phyloP scores from a whole-genome alignment of 2,797 vertebrate genomes.

The Thamnophis elegans region DNA sequence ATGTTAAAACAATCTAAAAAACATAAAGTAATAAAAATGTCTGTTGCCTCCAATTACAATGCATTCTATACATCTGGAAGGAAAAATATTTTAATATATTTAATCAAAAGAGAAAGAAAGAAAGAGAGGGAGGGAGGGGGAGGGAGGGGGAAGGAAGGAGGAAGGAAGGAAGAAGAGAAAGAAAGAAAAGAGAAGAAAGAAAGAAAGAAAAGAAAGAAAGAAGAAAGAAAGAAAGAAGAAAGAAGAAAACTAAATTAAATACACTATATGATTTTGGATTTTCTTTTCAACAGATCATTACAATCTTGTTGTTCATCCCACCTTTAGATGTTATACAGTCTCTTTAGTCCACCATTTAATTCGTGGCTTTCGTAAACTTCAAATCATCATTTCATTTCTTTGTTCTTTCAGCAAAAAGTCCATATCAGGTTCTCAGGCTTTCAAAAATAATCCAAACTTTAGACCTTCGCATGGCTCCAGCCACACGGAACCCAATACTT shows the following conservation, averaged over 20 bases:
- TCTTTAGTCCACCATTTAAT: not conserved
- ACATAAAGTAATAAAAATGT: not conserved
- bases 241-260: too few relatives aligned
- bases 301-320: not conserved
- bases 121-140: fast-evolving
- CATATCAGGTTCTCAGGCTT: not conserved
- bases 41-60: not conserved
- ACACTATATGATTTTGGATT: not conserved
- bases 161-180: fast-evolving
- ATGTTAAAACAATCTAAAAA: not conserved
- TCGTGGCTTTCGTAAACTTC: not conserved
- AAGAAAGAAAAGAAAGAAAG: too few relatives aligned
- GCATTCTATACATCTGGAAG: not conserved
- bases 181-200: too few relatives aligned
- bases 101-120: not conserved
- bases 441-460: not conserved
- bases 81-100: not conserved
- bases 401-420: not conserved
- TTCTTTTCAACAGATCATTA: not conserved
- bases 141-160: too few relatives aligned
- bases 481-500: not conserved
- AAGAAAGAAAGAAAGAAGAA: too few relatives aligned
- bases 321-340: not conserved
- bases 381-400: not conserved
- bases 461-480: not conserved